Evolutionary conservation across 2,888 invertebrate species (phyloP).

Genomic region (Elysia crispata): DNA sequence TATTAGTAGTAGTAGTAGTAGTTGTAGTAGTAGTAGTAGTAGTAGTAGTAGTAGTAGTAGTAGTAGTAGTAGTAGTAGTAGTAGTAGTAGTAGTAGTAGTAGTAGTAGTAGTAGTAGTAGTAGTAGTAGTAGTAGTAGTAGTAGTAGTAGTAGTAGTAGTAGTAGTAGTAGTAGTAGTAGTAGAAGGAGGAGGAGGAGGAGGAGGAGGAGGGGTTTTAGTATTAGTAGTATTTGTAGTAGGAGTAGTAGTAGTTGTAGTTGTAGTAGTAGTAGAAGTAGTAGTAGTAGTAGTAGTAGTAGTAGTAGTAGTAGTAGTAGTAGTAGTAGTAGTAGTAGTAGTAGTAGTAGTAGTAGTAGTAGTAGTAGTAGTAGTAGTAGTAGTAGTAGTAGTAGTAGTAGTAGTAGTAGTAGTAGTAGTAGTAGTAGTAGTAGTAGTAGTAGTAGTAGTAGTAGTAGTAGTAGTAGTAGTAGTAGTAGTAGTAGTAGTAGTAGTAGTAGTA

Average conservation of each 20-base stretch:
- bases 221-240: too few species aligned
- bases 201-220: too few species aligned
- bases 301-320: slow-evolving; percentile 29
- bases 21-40: slow-evolving; percentile 18
- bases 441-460: too few species aligned
- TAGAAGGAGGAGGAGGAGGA: too few species aligned
- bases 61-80: slow-evolving; percentile 33
- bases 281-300: slow-evolving; percentile 23
- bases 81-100: slow-evolving; percentile 40
- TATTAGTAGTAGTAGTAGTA: too few species aligned
- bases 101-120: slow-evolving; percentile 48
- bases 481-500: slow-evolving; percentile 49
- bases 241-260: too few species aligned
- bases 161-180: slow-evolving; percentile 43
- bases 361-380: slow-evolving; percentile 52
- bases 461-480: slow-evolving; percentile 48
- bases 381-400: slow-evolving; percentile 53
- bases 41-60: slow-evolving; percentile 31
- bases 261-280: slow-evolving; percentile 32
- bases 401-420: slow-evolving; percentile 49
- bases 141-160: slow-evolving; percentile 51
- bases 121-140: slow-evolving; percentile 53
- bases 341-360: slow-evolving; percentile 33
- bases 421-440: slow-evolving; percentile 39
- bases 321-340: slow-evolving; percentile 41